Base-by-base conservation (phyloP, 2,888 invertebrate species). In the Brachyopa scutellaris region DNA sequence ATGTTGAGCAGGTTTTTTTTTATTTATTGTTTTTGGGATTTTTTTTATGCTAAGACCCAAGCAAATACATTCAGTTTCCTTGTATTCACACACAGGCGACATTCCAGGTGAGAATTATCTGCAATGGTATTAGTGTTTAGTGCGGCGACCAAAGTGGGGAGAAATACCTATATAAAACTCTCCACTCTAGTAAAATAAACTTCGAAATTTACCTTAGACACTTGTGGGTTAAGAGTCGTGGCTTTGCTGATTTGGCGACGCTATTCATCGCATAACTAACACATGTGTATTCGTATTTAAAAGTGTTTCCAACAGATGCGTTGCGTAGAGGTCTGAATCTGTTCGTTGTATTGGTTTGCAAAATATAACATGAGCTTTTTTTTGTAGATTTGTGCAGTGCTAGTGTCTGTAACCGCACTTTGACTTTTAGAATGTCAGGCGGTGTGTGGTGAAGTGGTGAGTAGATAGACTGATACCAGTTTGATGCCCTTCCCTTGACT, bases 171-270 rank as follows among this genome's bases (percentile, higher is more conserved):
- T 19, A n/a, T n/a, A n/a, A n/a, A 59, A 76, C 42, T 80, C 80
- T 74, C 69, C 80, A 40, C 78, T 79, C 66, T 73, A 66, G n/a
- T 51, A 11, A 15, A 67, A 7, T 53, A 26, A 49, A 59, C 4
- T 69, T 69, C 76, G 69, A 70, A 76, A 49, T 69, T 64, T 76
- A 76, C 61, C 76, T 59, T 31, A 42, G 62, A 80, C 80, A 80
- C 76, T 36, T 53, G 45, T 29, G 33, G 67, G 67, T 62, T 31
- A 40, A 42, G 53, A 53, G 33, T 61, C 23, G 17, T 55, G 61
- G 55, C 26, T 38, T 53, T 36, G 55, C 26, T 67, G 26, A 67
- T 17, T 76, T 42, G 21, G 66, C 61, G 57, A 74, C 62, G 74
- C 64, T 21, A 29, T 31, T 36, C 78, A 45, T 67, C 79, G 67